Percentiles rank a stretch among this genome's conserved stretches.
These are phyloP conservation scores for Tretioscincus oriximinensis DNA, from an alignment of 2,113 vertebrate genomes.

Conservation along the genomic window DNA sequence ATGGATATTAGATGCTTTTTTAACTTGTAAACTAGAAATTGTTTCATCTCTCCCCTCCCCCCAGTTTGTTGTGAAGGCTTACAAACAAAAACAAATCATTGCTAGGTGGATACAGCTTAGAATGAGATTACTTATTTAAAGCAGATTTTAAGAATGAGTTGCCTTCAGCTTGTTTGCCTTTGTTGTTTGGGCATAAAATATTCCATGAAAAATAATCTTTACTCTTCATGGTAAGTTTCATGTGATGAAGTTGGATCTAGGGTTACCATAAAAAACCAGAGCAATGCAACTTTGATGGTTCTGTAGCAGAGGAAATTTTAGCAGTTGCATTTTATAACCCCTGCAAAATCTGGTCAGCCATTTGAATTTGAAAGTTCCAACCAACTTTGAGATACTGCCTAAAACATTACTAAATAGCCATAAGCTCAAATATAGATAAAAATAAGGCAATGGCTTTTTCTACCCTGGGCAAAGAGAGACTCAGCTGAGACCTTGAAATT, in stretches of 20 bases:
- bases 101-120: background rate
- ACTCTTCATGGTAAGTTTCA: background rate
- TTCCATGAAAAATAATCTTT: background rate
- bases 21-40: conserved; percentile 46
- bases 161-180: background rate
- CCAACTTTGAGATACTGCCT: no score
- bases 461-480: no score
- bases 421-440: no score
- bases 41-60: conserved; percentile 10
- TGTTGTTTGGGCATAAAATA: conserved; percentile 12
- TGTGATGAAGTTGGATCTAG: background rate
- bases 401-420: no score
- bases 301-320: no score
- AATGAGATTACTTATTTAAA: conserved; percentile 4
- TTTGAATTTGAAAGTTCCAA: no score
- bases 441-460: no score
- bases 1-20: conserved; percentile 36
- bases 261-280: background rate
- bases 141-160: background rate
- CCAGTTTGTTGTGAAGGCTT: conserved; percentile 31
- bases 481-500: no score
- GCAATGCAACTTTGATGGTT: no score
- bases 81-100: conserved; percentile 20
- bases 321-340: no score
- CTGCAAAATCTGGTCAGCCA: no score